Conservation (phyloP, 1,140 invertebrate species). For the Leguminivora glycinivorella region DNA sequence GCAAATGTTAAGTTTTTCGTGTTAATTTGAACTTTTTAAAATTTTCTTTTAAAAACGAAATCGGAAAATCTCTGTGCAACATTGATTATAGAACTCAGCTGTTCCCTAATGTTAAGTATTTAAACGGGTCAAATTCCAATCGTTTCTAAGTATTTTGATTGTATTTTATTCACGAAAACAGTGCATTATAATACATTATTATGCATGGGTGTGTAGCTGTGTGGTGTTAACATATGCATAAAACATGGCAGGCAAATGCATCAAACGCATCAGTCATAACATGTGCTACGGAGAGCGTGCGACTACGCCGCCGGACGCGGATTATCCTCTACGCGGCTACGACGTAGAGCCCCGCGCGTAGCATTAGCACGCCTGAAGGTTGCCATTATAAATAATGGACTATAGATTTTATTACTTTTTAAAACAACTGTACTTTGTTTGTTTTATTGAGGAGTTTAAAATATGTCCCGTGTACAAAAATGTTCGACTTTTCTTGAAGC, state of each 20-base stretch:
- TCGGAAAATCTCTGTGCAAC: background rate
- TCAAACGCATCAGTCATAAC: constrained; percentile 73
- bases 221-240: constrained; percentile 55
- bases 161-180: constrained; percentile 59
- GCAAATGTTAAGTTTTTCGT: too few species aligned
- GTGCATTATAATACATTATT: too few species aligned
- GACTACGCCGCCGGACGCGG: constrained; percentile 65
- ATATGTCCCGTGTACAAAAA: too few species aligned
- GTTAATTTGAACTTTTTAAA: too few species aligned
- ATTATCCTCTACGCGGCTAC: constrained; percentile 71
- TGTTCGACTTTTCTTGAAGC: too few species aligned
- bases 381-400: background rate
- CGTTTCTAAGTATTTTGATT: constrained; percentile 29
- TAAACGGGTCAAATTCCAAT: too few species aligned
- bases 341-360: constrained; percentile 63
- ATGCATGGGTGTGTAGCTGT: background rate
- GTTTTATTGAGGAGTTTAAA: too few species aligned
- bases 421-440: too few species aligned
- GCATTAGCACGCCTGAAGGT: constrained; percentile 42
- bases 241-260: constrained; percentile 74
- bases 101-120: too few species aligned
- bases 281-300: constrained; percentile 58
- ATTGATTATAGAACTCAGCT: background rate
- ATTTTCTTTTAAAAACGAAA: background rate
- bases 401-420: too few species aligned